phyloP scores from a whole-genome alignment of 1,140 invertebrate genomes.

The Drosophila insularis region DNA sequence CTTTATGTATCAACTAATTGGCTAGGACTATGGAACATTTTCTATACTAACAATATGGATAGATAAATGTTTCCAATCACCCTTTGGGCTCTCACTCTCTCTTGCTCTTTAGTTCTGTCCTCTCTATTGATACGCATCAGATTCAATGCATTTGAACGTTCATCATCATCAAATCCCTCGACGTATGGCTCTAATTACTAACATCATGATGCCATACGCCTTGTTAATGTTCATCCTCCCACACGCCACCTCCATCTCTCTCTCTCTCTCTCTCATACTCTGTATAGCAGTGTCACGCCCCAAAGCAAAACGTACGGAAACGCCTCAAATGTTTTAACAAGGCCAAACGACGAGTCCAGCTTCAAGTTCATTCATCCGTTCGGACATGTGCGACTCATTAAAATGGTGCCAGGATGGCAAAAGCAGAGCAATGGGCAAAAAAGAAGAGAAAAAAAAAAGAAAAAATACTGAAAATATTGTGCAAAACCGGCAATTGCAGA shows the following conservation, averaged over 20 bases:
- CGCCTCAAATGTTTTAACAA: conserved; percentile 48
- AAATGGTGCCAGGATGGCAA: conserved; percentile 44
- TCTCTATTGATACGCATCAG: conserved; percentile 1
- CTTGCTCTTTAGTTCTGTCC: neutral
- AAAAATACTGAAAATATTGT: conserved; percentile 34
- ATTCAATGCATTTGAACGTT: conserved; percentile 4
- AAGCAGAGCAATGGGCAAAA: neutral
- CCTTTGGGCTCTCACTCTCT: neutral
- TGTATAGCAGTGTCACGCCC: conserved; percentile 7
- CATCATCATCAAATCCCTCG: conserved; percentile 42
- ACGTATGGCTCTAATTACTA: conserved; percentile 63
- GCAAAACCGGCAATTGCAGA: conserved; percentile 40
- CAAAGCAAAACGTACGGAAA: conserved; percentile 13
- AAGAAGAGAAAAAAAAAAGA: conserved; percentile 6
- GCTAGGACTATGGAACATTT: neutral
- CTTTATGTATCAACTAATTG: neutral
- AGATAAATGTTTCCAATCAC: neutral
- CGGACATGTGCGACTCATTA: conserved; percentile 75
- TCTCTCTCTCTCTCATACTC: neutral
- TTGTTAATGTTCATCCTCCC: conserved; percentile 44
- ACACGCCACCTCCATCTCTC: neutral
- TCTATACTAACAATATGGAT: neutral
- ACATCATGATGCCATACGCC: conserved; percentile 60
- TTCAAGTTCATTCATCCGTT: conserved; percentile 18
- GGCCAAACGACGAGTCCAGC: conserved; percentile 36